Conservation (phyloP, 1,140 invertebrate genomes). For the Venturia canescens region DNA sequence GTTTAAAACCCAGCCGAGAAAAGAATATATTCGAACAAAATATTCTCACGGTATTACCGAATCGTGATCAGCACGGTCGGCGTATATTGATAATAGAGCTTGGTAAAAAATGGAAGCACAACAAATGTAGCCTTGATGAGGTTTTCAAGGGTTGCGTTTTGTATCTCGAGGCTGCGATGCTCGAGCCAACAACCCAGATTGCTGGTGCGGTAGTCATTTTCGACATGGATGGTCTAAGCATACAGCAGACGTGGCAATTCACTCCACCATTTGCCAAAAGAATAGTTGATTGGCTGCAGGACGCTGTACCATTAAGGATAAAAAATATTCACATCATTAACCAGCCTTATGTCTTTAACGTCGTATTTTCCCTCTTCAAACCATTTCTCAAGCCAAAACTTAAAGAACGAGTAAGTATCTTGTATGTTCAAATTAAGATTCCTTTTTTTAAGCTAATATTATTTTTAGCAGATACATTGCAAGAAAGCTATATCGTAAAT, state of each 20-base stretch:
- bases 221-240: conserved; percentile 88
- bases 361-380: conserved; percentile 91
- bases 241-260: conserved; percentile 90
- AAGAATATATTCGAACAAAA: conserved; percentile 88
- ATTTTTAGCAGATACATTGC: no score
- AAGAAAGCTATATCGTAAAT: no score
- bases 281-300: conserved; percentile 90
- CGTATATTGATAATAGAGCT: conserved; percentile 86
- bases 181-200: conserved; percentile 87
- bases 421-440: background rate
- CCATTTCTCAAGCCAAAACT: conserved; percentile 89
- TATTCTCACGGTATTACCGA: conserved; percentile 86
- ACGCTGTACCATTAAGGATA: conserved; percentile 87
- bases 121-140: conserved; percentile 86
- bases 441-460: no score
- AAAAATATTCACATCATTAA: conserved; percentile 93
- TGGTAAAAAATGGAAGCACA: conserved; percentile 91
- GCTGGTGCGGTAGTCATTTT: conserved; percentile 87
- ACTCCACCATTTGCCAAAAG: conserved; percentile 88
- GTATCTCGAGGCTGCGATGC: conserved; percentile 87
- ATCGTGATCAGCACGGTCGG: conserved; percentile 84
- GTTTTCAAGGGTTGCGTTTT: conserved; percentile 89
- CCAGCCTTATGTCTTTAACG: conserved; percentile 92
- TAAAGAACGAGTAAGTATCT: conserved; percentile 78
- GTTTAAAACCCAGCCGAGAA: conserved; percentile 83